Evolutionary conservation across 2,113 vertebrate species (phyloP), one percentile per base, ranked within the genome.

Genomic region (Fulica atra): DNA sequence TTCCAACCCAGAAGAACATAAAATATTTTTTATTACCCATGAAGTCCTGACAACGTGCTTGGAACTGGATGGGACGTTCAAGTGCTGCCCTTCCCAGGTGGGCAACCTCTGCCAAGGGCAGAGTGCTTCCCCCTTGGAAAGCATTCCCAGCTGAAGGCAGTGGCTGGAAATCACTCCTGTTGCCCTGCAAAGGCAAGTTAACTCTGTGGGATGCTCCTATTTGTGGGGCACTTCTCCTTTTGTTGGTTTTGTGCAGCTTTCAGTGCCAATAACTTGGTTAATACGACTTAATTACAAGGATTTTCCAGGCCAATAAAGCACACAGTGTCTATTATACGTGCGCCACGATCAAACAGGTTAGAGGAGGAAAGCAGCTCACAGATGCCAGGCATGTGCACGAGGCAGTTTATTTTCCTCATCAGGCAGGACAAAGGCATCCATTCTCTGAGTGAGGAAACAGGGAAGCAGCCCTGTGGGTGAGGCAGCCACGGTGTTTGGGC

Each of bases 401-500:
- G 12, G 18, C 1, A 1, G 64, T 73, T 90, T 83, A 31, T 72
- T 57, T 71, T 51, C 65, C 96, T 50, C 24, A 13, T 3, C n/a
- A 33, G 66, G 63, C 11, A 44, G 63, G 73, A 88, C 79, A 90
- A 85, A 81, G 73, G 31, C 40, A n/a, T 8, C 26, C 31, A 60
- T 95, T 81, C n/a, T 44, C 7, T 8, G 3, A 31, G 18, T 5
- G 28, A 74, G 36, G 66, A 17, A n/a, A 28, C 38, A 18, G 63
- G 81, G 64, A 92, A 93, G 42, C 24, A 59, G 77, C 63, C 12
- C 35, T 2, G 1, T 2, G 6, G 56, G 26, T 7, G 16, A 92
- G 35, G 54, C 19, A 5, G 33, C 13, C 3, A 2, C 6, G 0
- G 1, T 14, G 23, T 40, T 25, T 0, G 1, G 19, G 19, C n/a